These are phyloP conservation scores for Diprion similis DNA, from an alignment of 1,140 invertebrate species.

Conservation along the genomic window DNA sequence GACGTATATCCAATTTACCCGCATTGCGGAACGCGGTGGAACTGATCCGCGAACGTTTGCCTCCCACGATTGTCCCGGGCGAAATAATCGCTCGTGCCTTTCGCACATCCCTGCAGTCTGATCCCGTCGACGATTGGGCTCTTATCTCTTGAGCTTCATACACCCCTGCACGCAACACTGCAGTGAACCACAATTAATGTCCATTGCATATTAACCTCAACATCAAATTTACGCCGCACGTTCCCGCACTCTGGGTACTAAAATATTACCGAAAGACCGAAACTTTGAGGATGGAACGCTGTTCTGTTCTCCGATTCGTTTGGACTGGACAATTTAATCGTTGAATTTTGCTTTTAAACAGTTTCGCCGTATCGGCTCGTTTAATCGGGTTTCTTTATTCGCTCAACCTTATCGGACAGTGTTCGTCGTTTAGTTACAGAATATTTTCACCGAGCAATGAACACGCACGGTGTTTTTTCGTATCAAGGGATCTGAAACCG, in stretches of 20 bases:
- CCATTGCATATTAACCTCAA: not conserved
- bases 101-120: not conserved
- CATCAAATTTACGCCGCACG: not conserved
- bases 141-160: not conserved
- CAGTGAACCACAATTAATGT: not conserved
- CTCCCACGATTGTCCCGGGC: not conserved
- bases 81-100: not conserved
- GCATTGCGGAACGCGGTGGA: not conserved
- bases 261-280: not conserved
- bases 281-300: not conserved
- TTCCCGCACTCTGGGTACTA: not conserved
- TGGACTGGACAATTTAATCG: not conserved
- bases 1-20: not conserved
- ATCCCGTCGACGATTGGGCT: not conserved
- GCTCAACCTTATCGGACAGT: not conserved
- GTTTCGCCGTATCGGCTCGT: not conserved
- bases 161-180: not conserved
- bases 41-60: not conserved
- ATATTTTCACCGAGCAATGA: not conserved
- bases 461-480: not conserved
- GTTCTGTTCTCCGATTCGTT: not conserved
- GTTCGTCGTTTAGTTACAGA: not conserved
- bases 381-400: not conserved
- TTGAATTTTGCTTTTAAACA: not conserved
- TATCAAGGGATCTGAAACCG: not conserved